Evolutionary conservation across 2,797 vertebrate species (phyloP), one percentile per base, ranked within the genome.

Genomic region (Sebastolobus alascanus): DNA sequence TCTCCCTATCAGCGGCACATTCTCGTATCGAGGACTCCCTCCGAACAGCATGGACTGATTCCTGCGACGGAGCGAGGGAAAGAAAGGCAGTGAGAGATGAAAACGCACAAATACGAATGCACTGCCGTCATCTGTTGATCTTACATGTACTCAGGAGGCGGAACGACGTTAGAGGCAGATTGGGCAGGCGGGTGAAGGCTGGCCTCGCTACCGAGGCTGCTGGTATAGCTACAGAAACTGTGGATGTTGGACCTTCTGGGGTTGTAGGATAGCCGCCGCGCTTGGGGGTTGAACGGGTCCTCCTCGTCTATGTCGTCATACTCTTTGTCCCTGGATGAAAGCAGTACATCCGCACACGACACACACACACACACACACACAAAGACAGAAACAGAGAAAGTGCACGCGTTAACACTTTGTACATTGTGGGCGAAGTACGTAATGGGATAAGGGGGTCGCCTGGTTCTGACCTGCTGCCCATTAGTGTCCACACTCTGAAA

Each of bases 181-280:
- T 96, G 97, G 0, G 95, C 89, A 0, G 97, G 96, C 2, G 97
- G 97, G 1, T 97, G 97, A 13, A 97, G 95, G 92, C 97, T 98
- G 88, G 93, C 96, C 95, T 98, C 97, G 91, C 98, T 99, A 87
- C 96, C 97, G 80, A 97, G 87, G 92, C 98, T 98, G 89, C 98
- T 98, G 93, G 96, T 98, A 90, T 96, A 98, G 92, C 98, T 99
- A 88, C 97, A 98, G 93, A 99, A 99, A 90, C 98, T 99, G 94
- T 96, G 97, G 3, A 98, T 94, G 77, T 98, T 97, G 54, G 96
- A 96, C 74, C 97, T 95, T 1, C 89, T 92, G 0, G 96, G 96
- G 89, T 96, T 96, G 93, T 97, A 97, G 3, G 96, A 96, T 0
- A 97, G 93, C 82, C 95, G 96, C 6, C 95, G 95, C 0, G 97